Conservation (phyloP, 2,797 vertebrate species). For the Lacerta viridis region DNA sequence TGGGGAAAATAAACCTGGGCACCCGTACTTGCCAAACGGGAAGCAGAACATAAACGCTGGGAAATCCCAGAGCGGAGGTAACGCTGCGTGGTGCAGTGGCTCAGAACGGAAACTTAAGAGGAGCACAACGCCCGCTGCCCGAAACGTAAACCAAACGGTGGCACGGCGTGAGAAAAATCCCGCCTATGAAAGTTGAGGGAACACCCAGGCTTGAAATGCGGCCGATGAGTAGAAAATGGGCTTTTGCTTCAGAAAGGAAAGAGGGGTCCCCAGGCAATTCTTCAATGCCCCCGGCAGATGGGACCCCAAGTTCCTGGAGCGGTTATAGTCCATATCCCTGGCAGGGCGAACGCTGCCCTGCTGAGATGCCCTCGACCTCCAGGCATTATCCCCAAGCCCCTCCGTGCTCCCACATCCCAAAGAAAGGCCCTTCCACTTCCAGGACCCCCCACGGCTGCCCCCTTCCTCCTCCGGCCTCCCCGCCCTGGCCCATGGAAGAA, state of each 20-base stretch:
- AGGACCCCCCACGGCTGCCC: rapidly evolving
- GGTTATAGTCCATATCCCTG: neutral
- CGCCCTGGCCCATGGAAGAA: rapidly evolving
- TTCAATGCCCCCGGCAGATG: neutral
- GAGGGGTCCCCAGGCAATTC: neutral
- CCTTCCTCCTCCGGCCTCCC: neutral
- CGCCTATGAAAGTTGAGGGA: neutral
- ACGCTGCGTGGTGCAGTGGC: neutral
- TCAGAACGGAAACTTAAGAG: neutral
- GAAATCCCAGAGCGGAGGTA: neutral
- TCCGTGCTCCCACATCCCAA: neutral
- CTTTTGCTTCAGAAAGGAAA: neutral
- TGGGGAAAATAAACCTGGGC: neutral
- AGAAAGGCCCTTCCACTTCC: rapidly evolving
- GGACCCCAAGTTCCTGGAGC: too few species aligned
- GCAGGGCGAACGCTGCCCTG: neutral
- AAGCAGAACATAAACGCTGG: neutral
- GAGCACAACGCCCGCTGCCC: neutral
- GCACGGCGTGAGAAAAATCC: neutral
- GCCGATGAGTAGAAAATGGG: neutral
- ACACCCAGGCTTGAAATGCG: neutral
- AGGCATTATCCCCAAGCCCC: neutral
- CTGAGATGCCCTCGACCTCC: neutral
- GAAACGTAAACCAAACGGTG: neutral
- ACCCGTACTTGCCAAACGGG: too few species aligned